Evolutionary conservation across 2,113 vertebrate genomes (phyloP).

Genomic region (Spermophilus dauricus): DNA sequence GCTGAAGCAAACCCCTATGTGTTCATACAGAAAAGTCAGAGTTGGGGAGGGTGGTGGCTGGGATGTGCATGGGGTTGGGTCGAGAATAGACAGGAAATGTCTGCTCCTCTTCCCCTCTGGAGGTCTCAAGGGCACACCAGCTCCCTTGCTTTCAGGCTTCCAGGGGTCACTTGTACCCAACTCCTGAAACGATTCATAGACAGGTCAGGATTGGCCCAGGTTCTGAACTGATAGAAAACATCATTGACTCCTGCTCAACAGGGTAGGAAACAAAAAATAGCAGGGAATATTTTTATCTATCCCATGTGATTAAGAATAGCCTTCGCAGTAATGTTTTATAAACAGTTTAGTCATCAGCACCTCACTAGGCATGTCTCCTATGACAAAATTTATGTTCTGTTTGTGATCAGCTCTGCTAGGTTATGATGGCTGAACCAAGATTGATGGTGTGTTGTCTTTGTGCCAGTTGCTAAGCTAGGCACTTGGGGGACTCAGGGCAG

Average conservation of each 20-base stretch:
- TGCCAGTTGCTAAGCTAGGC: neutral
- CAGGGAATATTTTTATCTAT: conserved; percentile 48
- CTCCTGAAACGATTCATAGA: neutral
- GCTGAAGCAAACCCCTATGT: neutral
- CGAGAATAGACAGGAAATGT: neutral
- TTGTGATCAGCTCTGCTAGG: neutral
- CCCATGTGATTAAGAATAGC: conserved; percentile 63
- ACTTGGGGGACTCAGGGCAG: neutral
- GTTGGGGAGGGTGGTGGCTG: neutral
- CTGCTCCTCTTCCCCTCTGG: neutral
- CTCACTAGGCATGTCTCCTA: conserved; percentile 35
- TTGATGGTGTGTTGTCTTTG: neutral
- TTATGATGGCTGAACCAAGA: neutral
- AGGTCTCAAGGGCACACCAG: neutral
- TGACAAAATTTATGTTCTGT: conserved; percentile 59
- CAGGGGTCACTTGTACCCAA: neutral
- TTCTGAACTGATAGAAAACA: conserved; percentile 37
- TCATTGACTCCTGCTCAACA: conserved; percentile 33
- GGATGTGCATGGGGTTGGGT: neutral
- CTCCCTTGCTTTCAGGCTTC: neutral
- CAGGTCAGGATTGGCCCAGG: neutral
- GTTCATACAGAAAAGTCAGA: neutral
- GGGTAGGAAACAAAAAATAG: conserved; percentile 16
- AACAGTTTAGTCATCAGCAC: conserved; percentile 65
- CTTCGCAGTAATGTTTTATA: conserved; percentile 52